Conservation (phyloP, 2,888 invertebrate species). For the Epinotia brunnichana region DNA sequence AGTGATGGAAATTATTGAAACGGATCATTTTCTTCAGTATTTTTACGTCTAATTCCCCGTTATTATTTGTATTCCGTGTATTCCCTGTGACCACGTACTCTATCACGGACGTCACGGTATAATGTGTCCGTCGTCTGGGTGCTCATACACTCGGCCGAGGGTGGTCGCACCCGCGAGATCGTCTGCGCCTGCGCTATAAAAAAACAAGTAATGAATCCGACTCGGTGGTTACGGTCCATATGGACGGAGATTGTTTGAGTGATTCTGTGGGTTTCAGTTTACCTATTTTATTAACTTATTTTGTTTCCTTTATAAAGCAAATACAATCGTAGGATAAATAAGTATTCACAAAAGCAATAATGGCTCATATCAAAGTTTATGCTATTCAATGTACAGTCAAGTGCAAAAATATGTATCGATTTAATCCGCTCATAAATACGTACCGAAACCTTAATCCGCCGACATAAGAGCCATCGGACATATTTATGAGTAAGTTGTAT, state of each 20-base stretch:
- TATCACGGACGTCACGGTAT: conserved; percentile 17
- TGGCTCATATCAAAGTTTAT: no score
- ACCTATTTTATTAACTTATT: neutral
- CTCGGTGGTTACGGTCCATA: conserved; percentile 36
- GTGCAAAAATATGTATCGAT: no score
- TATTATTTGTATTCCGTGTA: neutral
- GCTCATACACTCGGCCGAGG: conserved; percentile 18
- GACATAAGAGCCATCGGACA: no score
- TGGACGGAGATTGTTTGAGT: conserved; percentile 29
- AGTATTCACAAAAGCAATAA: neutral
- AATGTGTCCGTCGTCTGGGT: conserved; percentile 25
- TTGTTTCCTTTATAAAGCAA: neutral
- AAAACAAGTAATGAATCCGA: conserved; percentile 33
- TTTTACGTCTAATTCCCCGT: no score
- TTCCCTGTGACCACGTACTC: conserved; percentile 19
- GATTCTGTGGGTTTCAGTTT: conserved; percentile 25
- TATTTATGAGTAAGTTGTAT: no score
- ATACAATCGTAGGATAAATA: neutral
- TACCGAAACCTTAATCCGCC: no score
- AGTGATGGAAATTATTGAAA: no score
- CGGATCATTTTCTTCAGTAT: no score
- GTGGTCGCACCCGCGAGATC: conserved; percentile 37
- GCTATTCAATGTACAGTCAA: no score
- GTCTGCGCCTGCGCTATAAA: conserved; percentile 26
- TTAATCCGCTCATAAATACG: no score